Evolutionary conservation across 2,888 invertebrate genomes (phyloP), one percentile per base, ranked within the genome.

Genomic region (Odiellus spinosus): DNA sequence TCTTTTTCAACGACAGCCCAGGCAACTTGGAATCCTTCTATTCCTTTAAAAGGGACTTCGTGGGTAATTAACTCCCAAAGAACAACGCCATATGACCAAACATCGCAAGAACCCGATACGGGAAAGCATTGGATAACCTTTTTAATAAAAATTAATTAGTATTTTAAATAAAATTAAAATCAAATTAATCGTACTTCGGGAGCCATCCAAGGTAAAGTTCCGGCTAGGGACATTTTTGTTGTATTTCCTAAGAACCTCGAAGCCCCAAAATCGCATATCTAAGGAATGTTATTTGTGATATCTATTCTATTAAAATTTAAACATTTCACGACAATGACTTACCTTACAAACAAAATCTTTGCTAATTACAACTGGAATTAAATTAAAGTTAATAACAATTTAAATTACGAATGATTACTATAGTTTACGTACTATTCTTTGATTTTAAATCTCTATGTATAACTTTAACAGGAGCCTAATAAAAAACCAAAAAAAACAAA

Each of bases 181-280:
- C 10, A 45, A n/a, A n/a, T n/a, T 44, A 12, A 18, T 47, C 42
- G 47, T 56, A 66, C 65, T 61, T 67, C 67, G n/a, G 66, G 66
- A 2, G 66, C 65, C 67, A 67, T 68, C 68, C 68, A 68, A 1
- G 68, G 66, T 50, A 64, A 63, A 1, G 68, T 68, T 43, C 68
- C 68, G 12, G 64, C 67, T 36, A 66, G 54, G 1, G 67, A 64
- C 66, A 66, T 66, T 56, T 64, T 65, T 3, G 65, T 44, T 52
- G 65, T 63, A 33, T 62, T 63, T 6, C 51, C 50, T 46, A 61
- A 58, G 55, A 65, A 64, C 46, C 62, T 57, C 4, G 66, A 66
- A 0, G 67, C 65, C 38, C 68, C 68, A 61, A 68, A 68, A 53
- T 68, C 68, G 60, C 68, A 68, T n/a, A 68, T 60, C 64, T 67